Percentiles rank a stretch among this genome's conserved stretches.
Evolutionary conservation across 2,888 invertebrate species (phyloP).

Genomic region (Agrypnus murinus): DNA sequence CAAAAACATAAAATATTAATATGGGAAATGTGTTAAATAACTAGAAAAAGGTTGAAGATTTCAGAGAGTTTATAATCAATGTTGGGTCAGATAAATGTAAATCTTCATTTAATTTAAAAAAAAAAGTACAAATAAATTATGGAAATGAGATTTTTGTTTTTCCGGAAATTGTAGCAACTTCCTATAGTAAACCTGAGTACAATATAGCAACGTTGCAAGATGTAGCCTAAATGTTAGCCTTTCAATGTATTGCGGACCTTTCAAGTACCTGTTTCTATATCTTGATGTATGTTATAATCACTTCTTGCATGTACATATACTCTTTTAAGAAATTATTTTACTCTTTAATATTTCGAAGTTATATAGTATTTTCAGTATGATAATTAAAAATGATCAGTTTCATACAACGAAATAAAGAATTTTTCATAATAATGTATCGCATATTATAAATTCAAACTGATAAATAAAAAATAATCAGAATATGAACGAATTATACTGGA

Average conservation of each 20-base stretch:
- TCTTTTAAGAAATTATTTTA: slow-evolving; percentile 37
- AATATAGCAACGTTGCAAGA: slow-evolving; percentile 47
- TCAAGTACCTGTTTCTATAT: slow-evolving; percentile 56
- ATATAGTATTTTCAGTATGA: slow-evolving; percentile 34
- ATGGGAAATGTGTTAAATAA: slow-evolving; percentile 2
- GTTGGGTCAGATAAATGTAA: slow-evolving; percentile 19
- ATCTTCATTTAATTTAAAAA: background rate
- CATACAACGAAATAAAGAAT: slow-evolving; percentile 41
- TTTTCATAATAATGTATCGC: no score
- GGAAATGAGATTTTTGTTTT: slow-evolving; percentile 27
- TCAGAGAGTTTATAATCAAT: slow-evolving; percentile 10
- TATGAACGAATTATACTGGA: background rate
- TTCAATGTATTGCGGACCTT: slow-evolving; percentile 54
- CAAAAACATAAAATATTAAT: background rate
- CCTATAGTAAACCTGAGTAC: slow-evolving; percentile 43
- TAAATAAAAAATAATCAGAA: background rate
- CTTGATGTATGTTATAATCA: slow-evolving; percentile 46
- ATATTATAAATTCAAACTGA: no score
- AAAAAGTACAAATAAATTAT: slow-evolving; percentile 32
- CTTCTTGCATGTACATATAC: slow-evolving; percentile 50
- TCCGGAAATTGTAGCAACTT: slow-evolving; percentile 32
- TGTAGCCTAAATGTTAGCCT: slow-evolving; percentile 52
- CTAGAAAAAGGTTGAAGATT: slow-evolving; percentile 6
- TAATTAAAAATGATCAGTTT: slow-evolving; percentile 11
- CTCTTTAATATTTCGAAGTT: slow-evolving; percentile 16